Evolutionary conservation across 1,140 invertebrate genomes (phyloP).

Genomic region (Drosophila rufa): DNA sequence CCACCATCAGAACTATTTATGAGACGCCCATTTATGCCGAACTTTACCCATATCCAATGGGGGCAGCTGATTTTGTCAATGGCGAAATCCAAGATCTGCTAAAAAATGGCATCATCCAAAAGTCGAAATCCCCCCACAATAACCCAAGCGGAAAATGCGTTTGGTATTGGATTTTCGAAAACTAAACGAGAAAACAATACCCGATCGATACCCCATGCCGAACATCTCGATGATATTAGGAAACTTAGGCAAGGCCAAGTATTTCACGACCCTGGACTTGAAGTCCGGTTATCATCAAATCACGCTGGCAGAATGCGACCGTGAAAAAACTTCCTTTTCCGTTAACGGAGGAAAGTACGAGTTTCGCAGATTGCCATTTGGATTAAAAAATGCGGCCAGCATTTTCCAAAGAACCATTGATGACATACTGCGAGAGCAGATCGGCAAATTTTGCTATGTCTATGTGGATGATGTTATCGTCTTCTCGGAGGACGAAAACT

Average conservation of each 20-base stretch:
- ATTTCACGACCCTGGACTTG: constrained; percentile 5
- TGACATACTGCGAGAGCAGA: constrained; percentile 1
- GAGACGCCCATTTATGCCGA: constrained; percentile 44
- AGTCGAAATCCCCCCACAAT: too few species aligned
- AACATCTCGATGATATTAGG: not conserved
- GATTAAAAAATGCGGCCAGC: too few species aligned
- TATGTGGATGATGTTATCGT: constrained; percentile 24
- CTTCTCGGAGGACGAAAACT: too few species aligned
- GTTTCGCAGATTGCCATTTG: too few species aligned
- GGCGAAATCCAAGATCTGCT: constrained; percentile 42
- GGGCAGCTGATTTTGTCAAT: constrained; percentile 47
- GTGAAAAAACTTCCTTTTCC: constrained; percentile 1
- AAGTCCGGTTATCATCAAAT: constrained; percentile 19
- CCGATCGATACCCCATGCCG: too few species aligned
- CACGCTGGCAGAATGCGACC: not conserved
- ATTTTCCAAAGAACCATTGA: constrained; percentile 24
- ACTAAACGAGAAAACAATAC: too few species aligned
- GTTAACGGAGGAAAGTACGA: too few species aligned
- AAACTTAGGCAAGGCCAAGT: not conserved
- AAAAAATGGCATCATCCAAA: not conserved
- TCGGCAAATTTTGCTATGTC: constrained; percentile 20
- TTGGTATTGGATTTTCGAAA: too few species aligned
- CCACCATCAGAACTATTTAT: constrained; percentile 36
- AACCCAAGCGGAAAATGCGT: too few species aligned
- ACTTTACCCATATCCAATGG: not conserved